Evolutionary conservation across 23 tunicate species (phyloP).

Genomic region (Botrylloides violaceus): DNA sequence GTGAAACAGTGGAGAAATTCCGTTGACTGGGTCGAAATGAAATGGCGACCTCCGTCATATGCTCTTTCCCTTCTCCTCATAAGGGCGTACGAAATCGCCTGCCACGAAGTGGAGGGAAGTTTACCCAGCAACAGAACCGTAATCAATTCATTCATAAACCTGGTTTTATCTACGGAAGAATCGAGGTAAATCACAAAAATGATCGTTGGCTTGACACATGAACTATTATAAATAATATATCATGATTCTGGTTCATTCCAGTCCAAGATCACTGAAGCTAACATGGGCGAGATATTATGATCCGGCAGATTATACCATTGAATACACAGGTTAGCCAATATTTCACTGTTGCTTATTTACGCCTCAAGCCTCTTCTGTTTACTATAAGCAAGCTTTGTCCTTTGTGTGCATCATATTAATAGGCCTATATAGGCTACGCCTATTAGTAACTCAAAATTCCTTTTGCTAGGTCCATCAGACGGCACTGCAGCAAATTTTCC

Average conservation of each 20-base stretch:
- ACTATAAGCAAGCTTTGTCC: no score
- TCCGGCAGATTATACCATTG: conserved; percentile 80
- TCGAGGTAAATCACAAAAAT: conserved; percentile 24
- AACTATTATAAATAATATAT: no score
- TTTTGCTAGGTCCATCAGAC: conserved; percentile 7
- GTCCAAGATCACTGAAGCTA: conserved; percentile 56
- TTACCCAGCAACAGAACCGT: conserved; percentile 62
- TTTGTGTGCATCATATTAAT: no score
- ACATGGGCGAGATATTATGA: conserved; percentile 88
- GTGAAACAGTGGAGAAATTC: conserved; percentile 77
- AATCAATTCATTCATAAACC: conserved; percentile 53
- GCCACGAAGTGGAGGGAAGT: conserved; percentile 63
- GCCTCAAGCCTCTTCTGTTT: no score
- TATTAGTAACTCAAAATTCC: no score
- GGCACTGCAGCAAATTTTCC: conserved; percentile 32
- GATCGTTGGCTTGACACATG: not conserved
- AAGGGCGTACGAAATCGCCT: conserved; percentile 81
- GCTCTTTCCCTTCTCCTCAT: conserved; percentile 51
- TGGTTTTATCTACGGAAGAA: conserved; percentile 50
- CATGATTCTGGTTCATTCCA: not conserved
- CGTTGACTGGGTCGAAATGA: conserved; percentile 66
- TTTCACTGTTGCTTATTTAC: not conserved
- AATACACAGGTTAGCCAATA: conserved; percentile 54
- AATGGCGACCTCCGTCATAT: conserved; percentile 81
- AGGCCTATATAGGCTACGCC: no score